These are phyloP conservation scores for Trogon surrucura DNA, from an alignment of 2,113 vertebrate genomes.

Conservation along the genomic window DNA sequence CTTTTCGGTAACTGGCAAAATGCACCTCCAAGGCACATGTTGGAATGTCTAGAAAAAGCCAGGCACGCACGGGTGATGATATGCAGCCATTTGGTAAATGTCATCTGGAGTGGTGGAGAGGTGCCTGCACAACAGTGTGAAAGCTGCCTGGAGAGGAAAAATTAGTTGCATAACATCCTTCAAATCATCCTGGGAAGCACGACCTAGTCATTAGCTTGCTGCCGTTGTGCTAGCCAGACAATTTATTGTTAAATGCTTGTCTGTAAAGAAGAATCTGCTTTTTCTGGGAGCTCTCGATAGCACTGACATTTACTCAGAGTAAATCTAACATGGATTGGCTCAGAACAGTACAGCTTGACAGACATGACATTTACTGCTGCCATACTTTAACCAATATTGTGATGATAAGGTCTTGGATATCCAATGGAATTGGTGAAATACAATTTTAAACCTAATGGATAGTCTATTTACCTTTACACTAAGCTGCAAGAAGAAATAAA, in stretches of 20 bases:
- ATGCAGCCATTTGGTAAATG: not conserved
- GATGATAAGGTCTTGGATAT: conserved; percentile 76
- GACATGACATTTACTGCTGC: conserved; percentile 79
- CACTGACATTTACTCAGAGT: conserved; percentile 81
- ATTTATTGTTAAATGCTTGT: conserved; percentile 76
- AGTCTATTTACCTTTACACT: conserved; percentile 76
- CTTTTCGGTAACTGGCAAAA: not conserved
- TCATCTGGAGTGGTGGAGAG: not conserved
- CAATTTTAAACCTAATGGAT: conserved; percentile 74
- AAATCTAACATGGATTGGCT: conserved; percentile 76
- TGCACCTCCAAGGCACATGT: not conserved
- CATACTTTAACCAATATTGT: conserved; percentile 73
- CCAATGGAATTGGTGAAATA: conserved; percentile 74
- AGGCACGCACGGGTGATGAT: not conserved
- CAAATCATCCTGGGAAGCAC: conserved; percentile 9
- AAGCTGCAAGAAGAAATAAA: conserved; percentile 74
- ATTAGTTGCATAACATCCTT: conserved; percentile 18
- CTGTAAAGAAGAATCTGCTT: conserved; percentile 71
- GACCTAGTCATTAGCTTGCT: conserved; percentile 71
- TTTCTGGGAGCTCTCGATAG: conserved; percentile 70
- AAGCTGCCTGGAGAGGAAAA: conserved; percentile 11
- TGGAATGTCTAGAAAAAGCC: not conserved
- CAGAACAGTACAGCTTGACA: conserved; percentile 70
- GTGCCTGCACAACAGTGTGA: not conserved
- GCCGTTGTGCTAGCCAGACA: conserved; percentile 63